A percentile compares a stretch with the other conserved stretches of the same genome.
These are phyloP conservation scores for Aricia artaxerxes DNA, from an alignment of 2,888 invertebrate genomes.

Conservation along the genomic window DNA sequence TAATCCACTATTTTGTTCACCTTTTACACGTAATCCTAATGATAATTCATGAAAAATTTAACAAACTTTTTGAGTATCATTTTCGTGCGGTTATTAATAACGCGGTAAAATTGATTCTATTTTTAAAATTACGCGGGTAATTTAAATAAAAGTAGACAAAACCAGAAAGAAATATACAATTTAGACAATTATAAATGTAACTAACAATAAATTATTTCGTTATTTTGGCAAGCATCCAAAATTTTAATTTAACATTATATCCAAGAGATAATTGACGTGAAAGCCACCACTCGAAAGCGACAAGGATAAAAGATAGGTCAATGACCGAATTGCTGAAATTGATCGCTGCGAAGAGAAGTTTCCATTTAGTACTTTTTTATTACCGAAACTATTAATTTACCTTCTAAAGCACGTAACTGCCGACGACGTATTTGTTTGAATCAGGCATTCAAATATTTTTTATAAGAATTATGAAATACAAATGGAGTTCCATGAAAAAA, in stretches of 20 bases:
- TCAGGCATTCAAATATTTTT: no score
- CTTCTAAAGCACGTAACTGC: no score
- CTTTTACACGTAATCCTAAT: not conserved
- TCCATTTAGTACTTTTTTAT: not conserved
- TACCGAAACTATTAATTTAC: no score
- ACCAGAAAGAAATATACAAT: not conserved
- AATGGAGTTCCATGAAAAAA: not conserved
- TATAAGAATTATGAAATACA: not conserved
- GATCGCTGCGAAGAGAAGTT: not conserved
- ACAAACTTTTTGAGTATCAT: not conserved
- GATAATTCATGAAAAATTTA: not conserved
- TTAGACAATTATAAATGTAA: not conserved
- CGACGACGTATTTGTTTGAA: no score
- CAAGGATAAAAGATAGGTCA: not conserved
- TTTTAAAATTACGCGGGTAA: constrained; percentile 13
- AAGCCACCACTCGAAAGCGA: not conserved
- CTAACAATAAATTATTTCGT: not conserved
- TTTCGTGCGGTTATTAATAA: constrained; percentile 29
- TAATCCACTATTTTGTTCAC: not conserved
- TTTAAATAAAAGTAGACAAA: constrained; percentile 11
- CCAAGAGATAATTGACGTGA: not conserved
- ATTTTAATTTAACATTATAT: not conserved
- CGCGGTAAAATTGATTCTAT: not conserved
- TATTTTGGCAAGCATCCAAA: not conserved
- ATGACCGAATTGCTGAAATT: not conserved